These are phyloP conservation scores for Oryzias sinensis DNA, from an alignment of 2,797 vertebrate genomes.

Conservation along the genomic window DNA sequence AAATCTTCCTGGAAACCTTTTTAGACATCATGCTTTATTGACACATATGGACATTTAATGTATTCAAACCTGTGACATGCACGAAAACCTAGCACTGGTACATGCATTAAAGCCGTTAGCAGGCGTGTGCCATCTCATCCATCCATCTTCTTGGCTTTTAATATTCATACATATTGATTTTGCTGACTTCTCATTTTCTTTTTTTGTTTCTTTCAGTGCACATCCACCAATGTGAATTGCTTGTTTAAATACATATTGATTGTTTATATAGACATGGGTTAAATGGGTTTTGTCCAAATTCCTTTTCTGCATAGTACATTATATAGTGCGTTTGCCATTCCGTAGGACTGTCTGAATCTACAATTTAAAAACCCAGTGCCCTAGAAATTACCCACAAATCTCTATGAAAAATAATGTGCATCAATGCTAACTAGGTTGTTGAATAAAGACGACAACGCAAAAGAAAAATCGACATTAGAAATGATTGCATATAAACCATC, in stretches of 20 bases:
- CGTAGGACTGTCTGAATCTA: no score
- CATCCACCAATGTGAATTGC: conserved; percentile 21
- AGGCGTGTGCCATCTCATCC: conserved; percentile 53
- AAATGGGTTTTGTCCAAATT: conserved; percentile 5
- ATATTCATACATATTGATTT: conserved; percentile 64
- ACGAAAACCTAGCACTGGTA: conserved; percentile 20
- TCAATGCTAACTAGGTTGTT: no score
- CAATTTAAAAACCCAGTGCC: no score
- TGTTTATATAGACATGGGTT: conserved; percentile 56
- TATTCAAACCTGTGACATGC: conserved; percentile 11
- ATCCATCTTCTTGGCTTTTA: conserved; percentile 60
- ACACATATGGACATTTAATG: conserved; percentile 12
- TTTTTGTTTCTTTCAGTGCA: conserved; percentile 20
- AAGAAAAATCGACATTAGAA: no score
- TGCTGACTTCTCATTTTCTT: conserved; percentile 29
- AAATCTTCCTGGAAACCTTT: conserved; percentile 35
- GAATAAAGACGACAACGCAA: no score
- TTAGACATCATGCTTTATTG: conserved; percentile 15
- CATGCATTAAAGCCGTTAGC: conserved; percentile 44
- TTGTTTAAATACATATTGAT: conserved; percentile 53
- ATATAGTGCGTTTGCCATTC: background rate
- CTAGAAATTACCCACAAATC: conserved; percentile 13
- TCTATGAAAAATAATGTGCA: no score
- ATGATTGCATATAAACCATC: no score
- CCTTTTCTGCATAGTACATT: conserved; percentile 44